phyloP scores from a whole-genome alignment of 2,113 vertebrate species.

The Crocuta crocuta region DNA sequence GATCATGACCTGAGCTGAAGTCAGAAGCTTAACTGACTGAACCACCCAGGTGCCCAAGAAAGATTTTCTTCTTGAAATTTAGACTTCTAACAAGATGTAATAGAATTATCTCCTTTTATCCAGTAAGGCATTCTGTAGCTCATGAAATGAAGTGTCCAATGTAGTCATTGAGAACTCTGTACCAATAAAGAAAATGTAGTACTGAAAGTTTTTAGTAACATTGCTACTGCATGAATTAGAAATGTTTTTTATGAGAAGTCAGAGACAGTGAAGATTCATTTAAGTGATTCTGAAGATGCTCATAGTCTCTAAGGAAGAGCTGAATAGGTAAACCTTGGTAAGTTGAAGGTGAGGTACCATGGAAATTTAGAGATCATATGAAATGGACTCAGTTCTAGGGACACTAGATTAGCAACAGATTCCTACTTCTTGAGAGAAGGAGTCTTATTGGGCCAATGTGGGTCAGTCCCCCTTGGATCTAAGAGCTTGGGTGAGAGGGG shows the following conservation, averaged over 20 bases:
- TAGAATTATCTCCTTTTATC: not conserved
- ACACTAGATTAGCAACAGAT: not conserved
- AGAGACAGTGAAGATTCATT: not conserved
- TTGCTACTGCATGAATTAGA: not conserved
- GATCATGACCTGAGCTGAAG: too few relatives aligned
- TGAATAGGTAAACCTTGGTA: not conserved
- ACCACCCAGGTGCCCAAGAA: too few relatives aligned
- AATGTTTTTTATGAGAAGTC: not conserved
- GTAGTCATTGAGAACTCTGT: not conserved
- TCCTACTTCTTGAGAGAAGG: not conserved
- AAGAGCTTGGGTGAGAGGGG: not conserved
- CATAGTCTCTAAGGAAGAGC: not conserved
- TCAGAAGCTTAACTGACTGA: too few relatives aligned
- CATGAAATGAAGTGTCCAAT: not conserved
- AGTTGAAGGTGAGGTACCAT: not conserved
- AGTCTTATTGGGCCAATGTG: not conserved
- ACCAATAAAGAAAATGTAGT: not conserved
- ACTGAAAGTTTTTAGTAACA: not conserved
- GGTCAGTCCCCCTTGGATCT: not conserved
- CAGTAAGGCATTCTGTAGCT: not conserved
- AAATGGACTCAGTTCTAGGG: not conserved
- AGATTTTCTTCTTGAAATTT: slow-evolving; percentile 22
- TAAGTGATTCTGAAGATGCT: not conserved
- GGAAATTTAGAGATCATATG: not conserved
- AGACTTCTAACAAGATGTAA: not conserved